Base-by-base conservation (phyloP, 2,797 vertebrate species). In the Lacerta agilis region DNA sequence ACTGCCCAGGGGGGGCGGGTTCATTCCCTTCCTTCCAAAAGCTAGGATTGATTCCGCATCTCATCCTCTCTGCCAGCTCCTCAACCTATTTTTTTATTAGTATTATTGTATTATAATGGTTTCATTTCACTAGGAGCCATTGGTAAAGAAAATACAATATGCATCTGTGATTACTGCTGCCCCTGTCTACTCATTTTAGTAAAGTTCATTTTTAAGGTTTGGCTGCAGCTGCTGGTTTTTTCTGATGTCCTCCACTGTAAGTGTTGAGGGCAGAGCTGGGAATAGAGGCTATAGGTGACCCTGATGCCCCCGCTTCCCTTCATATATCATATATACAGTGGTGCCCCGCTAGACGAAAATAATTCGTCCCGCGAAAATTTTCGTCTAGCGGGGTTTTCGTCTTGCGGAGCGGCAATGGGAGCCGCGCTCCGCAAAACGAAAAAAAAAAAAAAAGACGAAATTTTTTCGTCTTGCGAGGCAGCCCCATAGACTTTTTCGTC, bases 161-260 rank as follows among this genome's bases (percentile, higher is more conserved):
- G 64, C 2, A n/a, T n/a, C 64, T 17, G 18, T 33, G 75, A 76
- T 86, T 82, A 18, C 9, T 8, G 10, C 29, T 76, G 27, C 43
- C 80, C 29, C 64, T 73, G 33, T 55, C 82, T 66, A 77, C 8
- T 0, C 75, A 27, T 27, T 8, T n/a, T 27, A 76, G 2, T 18
- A 4, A 8, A 85, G 73, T 20, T 61, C 80, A 41, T 23, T 4
- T 55, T 4, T 45, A 41, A 11, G 77, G 38, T 29, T 10, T 3
- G 0, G 71, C 1, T 41, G 58, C 69, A 41, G 49, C 4, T 17
- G 43, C 71, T 73, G 83, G 27, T 0, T 0, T 18, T 18, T 45
- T 75, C 6, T 11, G 3, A 17, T 58, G 25, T 73, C 33, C 66
- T 83, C 13, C 27, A 58, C 45, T 33, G 55, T 67, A 66, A 67